A percentile compares a stretch with the other conserved stretches of the same genome.
Evolutionary conservation across 2,797 vertebrate genomes (phyloP).

Genomic region (Pangasius sanitwongsei): DNA sequence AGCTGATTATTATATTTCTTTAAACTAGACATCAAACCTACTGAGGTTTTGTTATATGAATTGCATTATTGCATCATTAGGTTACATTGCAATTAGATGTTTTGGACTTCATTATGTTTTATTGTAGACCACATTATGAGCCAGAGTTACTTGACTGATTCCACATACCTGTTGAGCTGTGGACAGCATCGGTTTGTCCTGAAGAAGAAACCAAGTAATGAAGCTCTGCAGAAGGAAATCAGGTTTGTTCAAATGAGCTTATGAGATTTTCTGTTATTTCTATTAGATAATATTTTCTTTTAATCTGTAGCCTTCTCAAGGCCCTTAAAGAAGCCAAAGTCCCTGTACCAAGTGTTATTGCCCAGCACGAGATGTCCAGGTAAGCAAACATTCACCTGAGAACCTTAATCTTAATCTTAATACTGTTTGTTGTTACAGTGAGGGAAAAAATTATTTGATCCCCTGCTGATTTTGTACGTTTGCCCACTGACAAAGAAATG

Average conservation of each 20-base stretch:
- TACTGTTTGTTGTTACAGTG: not conserved
- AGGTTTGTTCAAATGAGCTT: slow-evolving; percentile 67
- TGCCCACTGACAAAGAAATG: too few relatives aligned
- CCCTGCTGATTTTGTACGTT: too few relatives aligned
- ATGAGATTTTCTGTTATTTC: not conserved
- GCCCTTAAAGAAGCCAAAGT: slow-evolving; percentile 70
- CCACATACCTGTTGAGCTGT: slow-evolving; percentile 69
- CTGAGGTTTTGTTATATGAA: not conserved
- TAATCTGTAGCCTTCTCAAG: slow-evolving; percentile 74
- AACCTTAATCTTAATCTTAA: not conserved
- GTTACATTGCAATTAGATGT: not conserved
- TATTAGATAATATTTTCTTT: not conserved
- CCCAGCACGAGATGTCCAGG: slow-evolving; percentile 78
- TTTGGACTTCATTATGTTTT: not conserved
- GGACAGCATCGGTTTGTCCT: slow-evolving; percentile 71
- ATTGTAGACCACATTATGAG: slow-evolving; percentile 65
- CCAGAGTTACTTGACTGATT: slow-evolving; percentile 62
- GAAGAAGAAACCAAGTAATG: slow-evolving; percentile 62
- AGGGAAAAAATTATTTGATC: too few relatives aligned
- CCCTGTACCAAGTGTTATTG: slow-evolving; percentile 76
- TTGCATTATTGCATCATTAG: not conserved
- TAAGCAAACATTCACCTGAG: slow-evolving; percentile 51
- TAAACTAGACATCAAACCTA: slow-evolving; percentile 1
- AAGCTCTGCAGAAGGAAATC: slow-evolving; percentile 72
- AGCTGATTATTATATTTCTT: not conserved